Evolutionary conservation across 1,140 invertebrate genomes (phyloP), one percentile per base, ranked within the genome.

Genomic region (Drosophila aff.): DNA sequence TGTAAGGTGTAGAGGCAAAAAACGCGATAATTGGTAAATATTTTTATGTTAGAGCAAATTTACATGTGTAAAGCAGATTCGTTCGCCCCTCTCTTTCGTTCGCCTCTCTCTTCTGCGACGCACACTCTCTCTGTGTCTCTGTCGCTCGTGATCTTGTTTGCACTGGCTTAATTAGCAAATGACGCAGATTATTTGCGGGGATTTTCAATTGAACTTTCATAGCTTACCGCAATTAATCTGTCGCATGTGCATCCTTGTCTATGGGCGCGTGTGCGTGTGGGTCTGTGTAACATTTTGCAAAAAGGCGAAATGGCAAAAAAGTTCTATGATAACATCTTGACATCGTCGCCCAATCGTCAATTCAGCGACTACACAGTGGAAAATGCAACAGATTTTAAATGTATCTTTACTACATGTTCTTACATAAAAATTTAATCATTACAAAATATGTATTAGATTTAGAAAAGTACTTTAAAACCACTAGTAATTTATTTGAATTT

Each of bases 141-240:
- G 36, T 66, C 28, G 38, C 59, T 49, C 67, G 49, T 68, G 82
- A 82, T 82, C 76, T 82, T 81, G 31, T 78, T 84, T 65, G 60
- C 47, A 38, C 43, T 67, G 36, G 47, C 49, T 55, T 73, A 61
- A 73, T 73, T 53, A 63, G 73, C 62, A 67, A 79, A 76, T 84
- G 74, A 55, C 62, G 72, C 62, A 80, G 60, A 83, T 87, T 84
- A 71, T 57, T 52, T 62, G 63, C 49, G 63, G 44, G 61, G 61
- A 60, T 83, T 86, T 82, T 76, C 61, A 83, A 82, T 89, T 77
- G 72, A 86, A 80, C 84, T 76, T 58, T 74, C 84, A 73, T 58
- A 77, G 84, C 80, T 86, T 82, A 85, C 68, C 55, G 57, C 38
- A 63, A 63, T 69, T 52, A 73, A 73, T 69, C 66, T 66, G 60